phyloP scores from a whole-genome alignment of 2,113 vertebrate species.

The Cyanistes caeruleus region DNA sequence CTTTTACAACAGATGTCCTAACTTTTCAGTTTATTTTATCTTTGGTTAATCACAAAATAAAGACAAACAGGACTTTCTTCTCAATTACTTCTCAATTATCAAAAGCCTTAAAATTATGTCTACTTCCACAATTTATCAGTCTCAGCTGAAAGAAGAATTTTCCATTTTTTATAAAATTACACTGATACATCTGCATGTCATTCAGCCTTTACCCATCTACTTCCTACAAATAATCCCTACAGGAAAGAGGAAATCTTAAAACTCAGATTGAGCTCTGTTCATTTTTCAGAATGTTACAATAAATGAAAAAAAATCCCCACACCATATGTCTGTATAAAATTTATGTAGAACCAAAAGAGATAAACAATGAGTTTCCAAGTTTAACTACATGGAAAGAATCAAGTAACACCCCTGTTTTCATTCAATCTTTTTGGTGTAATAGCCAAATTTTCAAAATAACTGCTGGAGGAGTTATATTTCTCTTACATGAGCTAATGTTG shows the following conservation, averaged over 20 bases:
- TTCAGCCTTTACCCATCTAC: neutral
- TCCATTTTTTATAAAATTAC: neutral
- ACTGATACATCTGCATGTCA: neutral
- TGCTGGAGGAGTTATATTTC: neutral
- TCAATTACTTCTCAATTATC: neutral
- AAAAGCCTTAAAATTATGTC: neutral
- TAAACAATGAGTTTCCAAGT: neutral
- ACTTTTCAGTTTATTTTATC: neutral
- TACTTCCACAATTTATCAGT: neutral
- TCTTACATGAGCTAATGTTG: neutral
- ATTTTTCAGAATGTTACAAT: neutral
- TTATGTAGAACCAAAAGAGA: neutral
- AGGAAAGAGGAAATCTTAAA: neutral
- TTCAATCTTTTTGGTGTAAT: neutral
- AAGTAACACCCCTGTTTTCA: neutral
- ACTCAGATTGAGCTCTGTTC: neutral
- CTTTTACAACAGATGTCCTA: neutral
- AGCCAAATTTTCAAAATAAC: neutral
- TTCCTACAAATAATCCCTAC: neutral
- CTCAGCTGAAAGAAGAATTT: neutral
- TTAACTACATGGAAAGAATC: neutral
- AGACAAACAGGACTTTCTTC: neutral
- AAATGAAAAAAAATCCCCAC: neutral
- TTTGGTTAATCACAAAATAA: neutral
- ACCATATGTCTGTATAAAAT: accelerated